A percentile compares a stretch with the other conserved stretches of the same genome.
Conservation (phyloP, 2,113 vertebrate genomes). For the Hypanus sabinus region DNA sequence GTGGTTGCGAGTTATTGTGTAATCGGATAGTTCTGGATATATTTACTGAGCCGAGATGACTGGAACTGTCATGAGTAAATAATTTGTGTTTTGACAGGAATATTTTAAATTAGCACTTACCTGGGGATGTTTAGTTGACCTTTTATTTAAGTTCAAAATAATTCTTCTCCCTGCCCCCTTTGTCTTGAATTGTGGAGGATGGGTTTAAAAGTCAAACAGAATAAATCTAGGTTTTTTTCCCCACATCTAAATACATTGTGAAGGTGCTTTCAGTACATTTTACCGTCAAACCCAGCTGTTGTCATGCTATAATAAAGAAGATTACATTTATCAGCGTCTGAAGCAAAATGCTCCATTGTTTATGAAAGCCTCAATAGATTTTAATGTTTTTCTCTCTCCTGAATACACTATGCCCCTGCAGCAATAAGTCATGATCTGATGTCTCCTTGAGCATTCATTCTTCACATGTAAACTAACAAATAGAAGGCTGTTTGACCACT, state of each 20-base stretch:
- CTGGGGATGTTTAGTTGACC: slow-evolving; percentile 30
- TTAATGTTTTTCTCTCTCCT: neutral
- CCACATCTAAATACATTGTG: neutral
- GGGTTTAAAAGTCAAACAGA: neutral
- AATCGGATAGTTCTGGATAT: slow-evolving; percentile 16
- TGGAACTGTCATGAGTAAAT: slow-evolving; percentile 31
- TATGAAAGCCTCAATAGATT: neutral
- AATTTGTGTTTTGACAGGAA: slow-evolving; percentile 15
- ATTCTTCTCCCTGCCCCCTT: neutral
- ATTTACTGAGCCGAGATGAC: slow-evolving; percentile 6
- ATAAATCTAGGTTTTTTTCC: neutral
- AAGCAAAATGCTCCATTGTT: neutral
- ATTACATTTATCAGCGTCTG: neutral
- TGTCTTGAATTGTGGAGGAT: neutral
- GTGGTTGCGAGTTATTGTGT: slow-evolving; percentile 11
- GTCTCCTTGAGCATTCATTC: neutral
- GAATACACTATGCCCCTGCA: neutral
- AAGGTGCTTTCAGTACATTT: neutral
- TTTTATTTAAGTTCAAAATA: slow-evolving; percentile 10
- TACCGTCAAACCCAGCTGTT: neutral
- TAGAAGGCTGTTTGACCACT: neutral
- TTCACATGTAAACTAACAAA: neutral
- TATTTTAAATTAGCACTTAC: slow-evolving; percentile 33
- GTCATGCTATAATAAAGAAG: neutral
- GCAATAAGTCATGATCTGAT: neutral